Base-by-base conservation (phyloP, 2,113 vertebrate genomes). In the Mionectes macconnelli region DNA sequence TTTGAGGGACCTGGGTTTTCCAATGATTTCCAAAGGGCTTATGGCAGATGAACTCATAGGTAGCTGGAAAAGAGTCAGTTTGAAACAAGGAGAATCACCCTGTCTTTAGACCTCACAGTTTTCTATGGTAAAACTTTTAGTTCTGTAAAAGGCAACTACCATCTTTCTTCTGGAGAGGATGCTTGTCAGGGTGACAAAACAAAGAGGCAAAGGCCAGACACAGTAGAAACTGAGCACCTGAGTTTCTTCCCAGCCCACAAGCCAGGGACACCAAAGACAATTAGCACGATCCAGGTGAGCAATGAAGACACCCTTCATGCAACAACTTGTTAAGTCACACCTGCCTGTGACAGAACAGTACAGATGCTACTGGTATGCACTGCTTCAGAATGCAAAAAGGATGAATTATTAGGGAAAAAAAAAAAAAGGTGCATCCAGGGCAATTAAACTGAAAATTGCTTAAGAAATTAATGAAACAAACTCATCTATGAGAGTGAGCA, bases 241-340 rank as follows among this genome's bases (percentile, higher is more conserved):
- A 23, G 49, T 12, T 10, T 75, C 40, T 52, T 63, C 39, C 25
- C 49, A 89, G 75, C 21, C 42, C 30, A 14, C 0, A 6, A 68
- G 20, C 49, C 49, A 83, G 67, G 30, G 27, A 72, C 80, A 79
- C 8, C 21, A 31, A 57, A 45, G 8, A 14, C 44, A 66, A 40
- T n/a, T 6, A 64, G 50, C 73, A 28, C 2, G 0, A 30, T 69
- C 55, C 16, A 1, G 0, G 23, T 23, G 44, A 59, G 39, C 1
- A 1, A 15, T 4, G 12, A 13, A 60, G 85, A 76, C 14, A 30
- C 4, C 52, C 11, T 62, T 40, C 59, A 15, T 20, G 31, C 16
- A 66, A 37, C 40, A 14, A 21, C 37, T 31, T 2, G 4, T 8
- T 16, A 23, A 47, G 45, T 13, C 39, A 33, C 49, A 33, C 27